Conservation (phyloP, 1,140 invertebrate species). For the Babylonia areolata region DNA sequence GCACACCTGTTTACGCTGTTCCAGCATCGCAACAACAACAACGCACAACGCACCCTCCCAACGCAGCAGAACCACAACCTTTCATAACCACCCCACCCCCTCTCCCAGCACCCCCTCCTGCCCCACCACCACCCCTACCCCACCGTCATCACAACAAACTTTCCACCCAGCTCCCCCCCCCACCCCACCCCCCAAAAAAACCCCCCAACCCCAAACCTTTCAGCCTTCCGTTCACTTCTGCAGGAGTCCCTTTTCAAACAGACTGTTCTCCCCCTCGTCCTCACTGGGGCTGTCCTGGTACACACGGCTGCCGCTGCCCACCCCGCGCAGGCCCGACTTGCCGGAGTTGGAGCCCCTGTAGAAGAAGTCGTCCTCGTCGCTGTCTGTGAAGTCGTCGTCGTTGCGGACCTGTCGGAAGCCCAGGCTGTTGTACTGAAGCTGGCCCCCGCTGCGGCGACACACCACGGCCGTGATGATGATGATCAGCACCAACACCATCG, state of each 20-base stretch:
- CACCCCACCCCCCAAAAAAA: background rate
- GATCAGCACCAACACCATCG: constrained; percentile 46
- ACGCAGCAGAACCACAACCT: no score
- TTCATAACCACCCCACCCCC: no score
- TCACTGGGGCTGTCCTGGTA: constrained; percentile 29
- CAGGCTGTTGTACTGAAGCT: constrained; percentile 46
- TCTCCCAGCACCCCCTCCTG: no score
- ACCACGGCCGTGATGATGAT: constrained; percentile 55
- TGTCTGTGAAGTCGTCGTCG: constrained; percentile 56
- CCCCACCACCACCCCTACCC: no score
- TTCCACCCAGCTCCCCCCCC: background rate
- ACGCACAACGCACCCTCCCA: no score
- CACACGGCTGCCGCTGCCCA: background rate
- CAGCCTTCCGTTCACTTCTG: background rate
- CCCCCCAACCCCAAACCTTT: background rate
- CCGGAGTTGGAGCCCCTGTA: background rate
- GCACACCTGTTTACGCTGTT: no score
- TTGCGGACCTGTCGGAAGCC: constrained; percentile 58
- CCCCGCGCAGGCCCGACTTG: background rate
- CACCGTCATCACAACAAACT: no score
- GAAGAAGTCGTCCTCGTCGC: constrained; percentile 38
- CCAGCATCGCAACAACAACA: no score
- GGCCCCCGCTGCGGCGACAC: constrained; percentile 47
- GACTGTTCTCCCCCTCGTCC: constrained; percentile 29
- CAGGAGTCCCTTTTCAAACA: constrained; percentile 26